These are phyloP conservation scores for Nothocercus julius DNA, from an alignment of 2,113 vertebrate genomes.

Conservation along the genomic window DNA sequence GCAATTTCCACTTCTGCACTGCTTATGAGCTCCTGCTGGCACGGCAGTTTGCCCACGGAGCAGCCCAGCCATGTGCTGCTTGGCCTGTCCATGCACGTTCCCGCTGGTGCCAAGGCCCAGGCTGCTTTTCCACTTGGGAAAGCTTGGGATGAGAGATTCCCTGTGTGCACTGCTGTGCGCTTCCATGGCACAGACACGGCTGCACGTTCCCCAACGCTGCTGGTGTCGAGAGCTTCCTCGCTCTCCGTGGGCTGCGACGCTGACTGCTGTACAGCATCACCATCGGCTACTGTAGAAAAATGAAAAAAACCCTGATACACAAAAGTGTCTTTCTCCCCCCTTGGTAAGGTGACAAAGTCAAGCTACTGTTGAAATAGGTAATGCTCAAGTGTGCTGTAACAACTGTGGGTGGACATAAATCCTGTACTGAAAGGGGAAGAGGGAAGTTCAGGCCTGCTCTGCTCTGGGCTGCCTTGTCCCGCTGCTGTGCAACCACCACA, in stretches of 20 bases:
- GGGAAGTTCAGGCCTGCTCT: not conserved
- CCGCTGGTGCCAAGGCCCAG: rapidly evolving
- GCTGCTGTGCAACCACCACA: not conserved
- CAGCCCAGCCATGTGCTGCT: not conserved
- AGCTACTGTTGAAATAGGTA: not conserved
- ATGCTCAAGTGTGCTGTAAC: not conserved
- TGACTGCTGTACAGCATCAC: not conserved
- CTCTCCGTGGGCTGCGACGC: not conserved
- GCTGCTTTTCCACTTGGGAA: not conserved
- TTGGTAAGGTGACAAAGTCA: not conserved
- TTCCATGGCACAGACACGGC: not conserved
- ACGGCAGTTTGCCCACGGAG: not conserved
- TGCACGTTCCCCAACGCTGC: not conserved
- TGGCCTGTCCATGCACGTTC: not conserved
- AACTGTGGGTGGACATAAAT: not conserved
- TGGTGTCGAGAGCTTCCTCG: not conserved
- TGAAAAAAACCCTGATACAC: not conserved
- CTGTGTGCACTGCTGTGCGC: not conserved
- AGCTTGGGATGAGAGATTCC: rapidly evolving
- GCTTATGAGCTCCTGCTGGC: not conserved
- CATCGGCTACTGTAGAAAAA: not conserved
- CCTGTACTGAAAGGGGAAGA: not conserved
- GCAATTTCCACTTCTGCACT: not conserved
- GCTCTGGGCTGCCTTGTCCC: not conserved
- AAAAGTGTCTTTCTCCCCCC: not conserved